Base-by-base conservation (phyloP, 2,888 invertebrate species). In the Alviniconcha strummeri region DNA sequence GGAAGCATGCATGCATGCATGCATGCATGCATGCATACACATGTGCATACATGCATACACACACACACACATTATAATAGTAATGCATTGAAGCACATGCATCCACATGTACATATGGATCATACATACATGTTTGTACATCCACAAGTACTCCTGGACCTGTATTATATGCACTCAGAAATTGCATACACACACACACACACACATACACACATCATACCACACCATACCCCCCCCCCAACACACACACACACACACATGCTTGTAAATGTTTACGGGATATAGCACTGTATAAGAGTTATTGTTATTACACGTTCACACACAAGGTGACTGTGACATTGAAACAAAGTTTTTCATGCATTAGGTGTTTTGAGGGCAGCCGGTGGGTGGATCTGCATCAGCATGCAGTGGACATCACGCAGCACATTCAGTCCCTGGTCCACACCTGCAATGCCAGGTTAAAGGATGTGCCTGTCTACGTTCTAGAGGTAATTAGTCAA, bases 311-410 rank as follows among this genome's bases (percentile, higher is more conserved):
- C 36, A 36, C 36, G 3, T 36, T 36, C 36, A 36, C 36, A 36
- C 36, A 36, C 36, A 36, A 36, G 36, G 36, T 36, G 36, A 36
- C 36, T 36, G 36, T 36, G 36, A 36, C 36, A 36, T 36, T 36
- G 36, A 36, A 36, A 36, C 36, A n/a, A n/a, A n/a, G n/a, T n/a
- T 36, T 36, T 36, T 36, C 36, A 36, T 36, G 36, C 36, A 36
- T 36, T 89, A 94, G 94, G 86, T 93, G 93, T 89, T 89, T 94
- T 82, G 94, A 94, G 84, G 88, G 87, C 81, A 91, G 90, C 84
- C 88, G 90, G 56, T 92, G 93, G 93, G 86, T 88, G 55, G 90
- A 90, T 54, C 89, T 92, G 7, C 89, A 90, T 80, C 87, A 88
- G 4, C 88, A 90, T 54, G 89, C 90, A 5, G 86, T 91, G 56